phyloP scores from a whole-genome alignment of 2,888 invertebrate genomes.

The Mylabris sibirica region DNA sequence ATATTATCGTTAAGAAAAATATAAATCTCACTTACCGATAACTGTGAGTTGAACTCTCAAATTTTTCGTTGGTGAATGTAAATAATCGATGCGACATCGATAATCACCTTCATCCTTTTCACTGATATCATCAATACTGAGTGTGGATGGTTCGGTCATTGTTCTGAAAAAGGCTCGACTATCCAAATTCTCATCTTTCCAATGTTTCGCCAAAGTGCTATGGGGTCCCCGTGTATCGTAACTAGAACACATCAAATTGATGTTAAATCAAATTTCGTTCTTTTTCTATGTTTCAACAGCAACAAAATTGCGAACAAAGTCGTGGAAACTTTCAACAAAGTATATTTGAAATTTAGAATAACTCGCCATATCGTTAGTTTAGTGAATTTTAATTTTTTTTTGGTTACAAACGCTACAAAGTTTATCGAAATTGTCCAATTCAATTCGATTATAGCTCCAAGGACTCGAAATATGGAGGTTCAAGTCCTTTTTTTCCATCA shows the following conservation, averaged over 20 bases:
- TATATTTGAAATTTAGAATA: neutral
- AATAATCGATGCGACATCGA: slow-evolving; percentile 82
- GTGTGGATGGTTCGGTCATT: slow-evolving; percentile 72
- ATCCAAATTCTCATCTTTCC: slow-evolving; percentile 73
- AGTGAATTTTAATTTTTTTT: neutral
- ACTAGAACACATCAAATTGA: slow-evolving; percentile 62
- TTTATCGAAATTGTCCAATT: neutral
- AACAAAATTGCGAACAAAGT: neutral
- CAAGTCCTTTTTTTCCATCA: slow-evolving; percentile 29
- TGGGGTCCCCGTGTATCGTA: slow-evolving; percentile 73
- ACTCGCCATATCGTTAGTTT: too few species aligned
- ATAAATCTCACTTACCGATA: slow-evolving; percentile 68
- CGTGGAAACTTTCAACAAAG: neutral
- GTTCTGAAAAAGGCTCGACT: slow-evolving; percentile 75
- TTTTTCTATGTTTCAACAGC: neutral
- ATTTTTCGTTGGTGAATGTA: slow-evolving; percentile 80
- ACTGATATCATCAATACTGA: slow-evolving; percentile 71
- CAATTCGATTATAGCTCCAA: slow-evolving; percentile 10
- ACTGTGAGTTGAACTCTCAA: slow-evolving; percentile 76
- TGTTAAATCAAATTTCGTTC: slow-evolving; percentile 27
- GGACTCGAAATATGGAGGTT: slow-evolving; percentile 26
- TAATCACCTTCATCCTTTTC: slow-evolving; percentile 79
- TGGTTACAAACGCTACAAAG: neutral
- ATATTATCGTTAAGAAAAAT: neutral
- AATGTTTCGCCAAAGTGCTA: slow-evolving; percentile 70